phyloP scores from a whole-genome alignment of 1,140 invertebrate species.

The Hylaeus volcanicus region DNA sequence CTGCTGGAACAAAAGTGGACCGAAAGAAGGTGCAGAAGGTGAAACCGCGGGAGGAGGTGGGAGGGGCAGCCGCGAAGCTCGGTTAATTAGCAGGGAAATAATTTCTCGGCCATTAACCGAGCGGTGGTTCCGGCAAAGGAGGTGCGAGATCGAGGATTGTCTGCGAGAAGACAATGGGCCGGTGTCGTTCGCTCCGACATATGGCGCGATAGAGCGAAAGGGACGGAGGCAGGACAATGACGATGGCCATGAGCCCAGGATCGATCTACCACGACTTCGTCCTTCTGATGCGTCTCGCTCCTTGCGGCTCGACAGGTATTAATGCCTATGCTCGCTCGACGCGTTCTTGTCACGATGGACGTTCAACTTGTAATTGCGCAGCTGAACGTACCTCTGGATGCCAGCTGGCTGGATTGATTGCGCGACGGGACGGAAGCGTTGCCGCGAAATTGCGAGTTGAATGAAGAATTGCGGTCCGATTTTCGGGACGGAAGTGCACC shows the following conservation, averaged over 20 bases:
- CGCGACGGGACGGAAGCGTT: not conserved
- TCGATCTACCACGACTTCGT: constrained; percentile 52
- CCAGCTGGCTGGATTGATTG: constrained; percentile 3
- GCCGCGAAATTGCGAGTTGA: not conserved
- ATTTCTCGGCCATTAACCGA: constrained; percentile 65
- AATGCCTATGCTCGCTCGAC: constrained; percentile 18
- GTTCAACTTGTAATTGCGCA: constrained; percentile 37
- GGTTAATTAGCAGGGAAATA: constrained; percentile 66
- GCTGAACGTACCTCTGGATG: not conserved
- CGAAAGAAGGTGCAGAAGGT: constrained; percentile 2
- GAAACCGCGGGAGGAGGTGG: not conserved
- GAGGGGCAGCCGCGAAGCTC: not conserved
- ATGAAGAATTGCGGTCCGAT: not conserved
- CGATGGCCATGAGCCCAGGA: constrained; percentile 19
- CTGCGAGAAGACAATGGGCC: constrained; percentile 55
- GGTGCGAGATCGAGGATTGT: constrained; percentile 50
- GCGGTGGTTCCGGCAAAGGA: constrained; percentile 45
- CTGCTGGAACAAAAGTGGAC: not conserved
- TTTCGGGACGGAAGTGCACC: not conserved
- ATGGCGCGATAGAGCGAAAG: constrained; percentile 1
- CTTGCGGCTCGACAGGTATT: constrained; percentile 41
- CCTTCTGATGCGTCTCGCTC: constrained; percentile 31
- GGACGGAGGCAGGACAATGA: constrained; percentile 22
- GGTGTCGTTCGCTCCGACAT: constrained; percentile 47
- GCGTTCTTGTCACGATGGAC: constrained; percentile 44